Evolutionary conservation across 1,140 invertebrate species (phyloP), one percentile per base, ranked within the genome.

Genomic region (Caenorhabditis brenneri): DNA sequence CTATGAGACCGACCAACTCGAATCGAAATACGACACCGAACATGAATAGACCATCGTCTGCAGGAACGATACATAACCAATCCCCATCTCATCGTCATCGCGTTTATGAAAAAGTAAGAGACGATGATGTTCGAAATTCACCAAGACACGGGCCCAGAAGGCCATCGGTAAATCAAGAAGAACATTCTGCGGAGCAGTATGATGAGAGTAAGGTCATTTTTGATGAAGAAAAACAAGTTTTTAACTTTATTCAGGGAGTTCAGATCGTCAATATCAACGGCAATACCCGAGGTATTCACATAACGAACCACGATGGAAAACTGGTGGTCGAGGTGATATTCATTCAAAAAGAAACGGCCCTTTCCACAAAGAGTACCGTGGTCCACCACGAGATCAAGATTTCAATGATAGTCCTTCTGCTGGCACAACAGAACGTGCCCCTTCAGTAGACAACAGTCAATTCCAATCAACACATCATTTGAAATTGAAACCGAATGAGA

Each of bases 401-500:
- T 74, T 74, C 24, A 7, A 15, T 24, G 15, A 5, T 2, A 31
- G 29, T n/a, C n/a, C n/a, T 16, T 36, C 29, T 15, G n/a, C 65
- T 42, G 65, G 33, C 3, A 15, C 65, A 10, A 9, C 65, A 0
- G 36, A 74, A 4, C 16, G 33, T 7, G n/a, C 36, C 10, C 22
- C 36, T 3, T 74, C 65, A 33, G 12, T 19, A 24, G 65, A 74
- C 12, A 33, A 74, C 10, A 9, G 6, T 22, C 33, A 46, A 27
- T 46, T 74, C 0, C 65, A 74, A 42, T 19, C 29, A 15, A 74
- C 36, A 74, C 65, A 74, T 15, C 65, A 74, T 46, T n/a, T 74
- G 6, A 74, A 74, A 24, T 74, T 74, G 65, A 74, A 74, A 46
- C 36, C 65, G 7, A 74, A 74, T 27, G 65, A 74, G 3, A 24